These are phyloP conservation scores for Coenonympha glycerion DNA, from an alignment of 2,888 invertebrate genomes.

Conservation along the genomic window DNA sequence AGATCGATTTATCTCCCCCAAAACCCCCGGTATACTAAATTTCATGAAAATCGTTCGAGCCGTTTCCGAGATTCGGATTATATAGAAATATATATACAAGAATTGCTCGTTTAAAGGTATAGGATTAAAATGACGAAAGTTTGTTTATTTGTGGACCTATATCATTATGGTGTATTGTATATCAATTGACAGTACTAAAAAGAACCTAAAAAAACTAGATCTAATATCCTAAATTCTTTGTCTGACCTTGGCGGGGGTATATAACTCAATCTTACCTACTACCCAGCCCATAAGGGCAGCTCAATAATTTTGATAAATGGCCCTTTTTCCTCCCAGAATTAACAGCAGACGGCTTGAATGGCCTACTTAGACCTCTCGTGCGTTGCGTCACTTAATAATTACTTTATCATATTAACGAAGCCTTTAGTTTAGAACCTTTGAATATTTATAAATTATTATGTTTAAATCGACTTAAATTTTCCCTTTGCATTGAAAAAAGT, in stretches of 20 bases:
- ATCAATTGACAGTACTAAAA: too few species aligned
- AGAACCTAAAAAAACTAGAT: too few species aligned
- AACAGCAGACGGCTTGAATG: conserved; percentile 64
- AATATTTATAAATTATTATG: neutral
- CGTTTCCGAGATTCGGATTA: too few species aligned
- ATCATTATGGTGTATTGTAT: too few species aligned
- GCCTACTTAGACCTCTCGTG: conserved; percentile 52
- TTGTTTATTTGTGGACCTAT: too few species aligned
- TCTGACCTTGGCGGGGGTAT: neutral
- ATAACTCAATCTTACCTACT: conserved; percentile 11
- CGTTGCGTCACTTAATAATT: conserved; percentile 37
- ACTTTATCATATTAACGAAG: conserved; percentile 29
- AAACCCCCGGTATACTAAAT: too few species aligned
- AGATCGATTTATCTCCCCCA: too few species aligned
- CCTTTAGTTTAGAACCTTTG: neutral
- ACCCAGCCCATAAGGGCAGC: conserved; percentile 27
- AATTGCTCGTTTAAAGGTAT: too few species aligned
- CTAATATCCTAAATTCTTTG: conserved; percentile 5
- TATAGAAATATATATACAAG: too few species aligned
- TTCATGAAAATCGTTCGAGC: too few species aligned
- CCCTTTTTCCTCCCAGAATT: conserved; percentile 51
- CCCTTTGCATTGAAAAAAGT: too few species aligned
- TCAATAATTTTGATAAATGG: conserved; percentile 70
- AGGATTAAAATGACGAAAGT: too few species aligned
- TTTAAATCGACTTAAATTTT: neutral